Percentiles rank a stretch among this genome's conserved stretches.
phyloP scores from a whole-genome alignment of 2,113 vertebrate species.

The Cryptomyrus ogoouensis region DNA sequence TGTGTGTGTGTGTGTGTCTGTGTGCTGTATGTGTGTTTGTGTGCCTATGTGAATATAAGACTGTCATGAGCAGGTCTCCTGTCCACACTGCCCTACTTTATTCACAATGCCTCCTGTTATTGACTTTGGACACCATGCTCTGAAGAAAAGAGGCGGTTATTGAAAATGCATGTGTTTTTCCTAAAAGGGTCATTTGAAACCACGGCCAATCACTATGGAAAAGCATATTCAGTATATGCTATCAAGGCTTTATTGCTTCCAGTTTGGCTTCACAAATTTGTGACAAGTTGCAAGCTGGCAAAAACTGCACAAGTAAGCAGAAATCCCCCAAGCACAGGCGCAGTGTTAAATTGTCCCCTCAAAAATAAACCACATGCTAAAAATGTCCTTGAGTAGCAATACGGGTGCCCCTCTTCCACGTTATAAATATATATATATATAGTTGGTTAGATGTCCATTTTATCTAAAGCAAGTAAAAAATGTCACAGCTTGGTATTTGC shows the following conservation, averaged over 20 bases:
- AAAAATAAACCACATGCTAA: neutral
- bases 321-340: neutral
- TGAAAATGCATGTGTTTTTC: neutral
- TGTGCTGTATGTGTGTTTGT: neutral
- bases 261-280: neutral
- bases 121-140: neutral
- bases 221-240: neutral
- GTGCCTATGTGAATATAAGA: neutral
- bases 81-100: neutral
- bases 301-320: neutral
- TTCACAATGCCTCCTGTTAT: neutral
- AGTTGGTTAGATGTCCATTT: neutral
- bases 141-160: neutral
- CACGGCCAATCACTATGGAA: neutral
- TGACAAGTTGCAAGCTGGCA: neutral
- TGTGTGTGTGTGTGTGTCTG: neutral
- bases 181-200: neutral
- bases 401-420: neutral
- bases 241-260: neutral
- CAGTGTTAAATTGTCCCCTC: neutral
- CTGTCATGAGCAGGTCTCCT: neutral
- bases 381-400: neutral
- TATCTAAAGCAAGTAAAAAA: constrained; percentile 4
- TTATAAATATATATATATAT: neutral
- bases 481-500: neutral